Percentiles rank a stretch among this genome's conserved stretches.
These are phyloP conservation scores for Stratiomys singularior DNA, from an alignment of 2,888 invertebrate species.

Conservation along the genomic window DNA sequence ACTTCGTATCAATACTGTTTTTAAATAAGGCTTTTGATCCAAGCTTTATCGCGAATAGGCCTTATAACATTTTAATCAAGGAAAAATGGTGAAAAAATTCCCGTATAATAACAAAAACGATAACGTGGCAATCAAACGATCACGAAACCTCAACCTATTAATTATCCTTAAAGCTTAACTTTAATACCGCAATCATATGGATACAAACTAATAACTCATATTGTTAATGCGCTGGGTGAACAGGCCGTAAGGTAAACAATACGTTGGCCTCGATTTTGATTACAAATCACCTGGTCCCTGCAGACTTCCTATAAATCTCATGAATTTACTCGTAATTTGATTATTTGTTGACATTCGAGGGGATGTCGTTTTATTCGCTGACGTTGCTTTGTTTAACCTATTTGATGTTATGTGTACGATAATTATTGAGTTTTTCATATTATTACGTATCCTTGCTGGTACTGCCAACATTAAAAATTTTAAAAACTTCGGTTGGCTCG, in stretches of 20 bases:
- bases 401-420: background rate
- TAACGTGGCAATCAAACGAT: no score
- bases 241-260: conserved; percentile 15
- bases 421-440: background rate
- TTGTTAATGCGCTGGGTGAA: background rate
- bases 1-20: no score
- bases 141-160: no score
- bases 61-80: no score
- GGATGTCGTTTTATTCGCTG: background rate
- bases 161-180: no score
- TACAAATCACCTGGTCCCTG: conserved; percentile 31
- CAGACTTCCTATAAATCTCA: conserved; percentile 29
- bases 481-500: no score
- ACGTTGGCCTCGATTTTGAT: conserved; percentile 15
- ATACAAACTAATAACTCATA: background rate
- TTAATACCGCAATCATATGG: no score
- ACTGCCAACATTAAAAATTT: no score
- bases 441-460: background rate
- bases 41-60: no score
- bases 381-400: background rate
- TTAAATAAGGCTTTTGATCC: no score
- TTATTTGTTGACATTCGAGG: conserved; percentile 17
- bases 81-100: no score
- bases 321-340: conserved; percentile 35
- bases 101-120: no score